Conservation (phyloP, 2,797 vertebrate species). For the Bovichtus variegatus region DNA sequence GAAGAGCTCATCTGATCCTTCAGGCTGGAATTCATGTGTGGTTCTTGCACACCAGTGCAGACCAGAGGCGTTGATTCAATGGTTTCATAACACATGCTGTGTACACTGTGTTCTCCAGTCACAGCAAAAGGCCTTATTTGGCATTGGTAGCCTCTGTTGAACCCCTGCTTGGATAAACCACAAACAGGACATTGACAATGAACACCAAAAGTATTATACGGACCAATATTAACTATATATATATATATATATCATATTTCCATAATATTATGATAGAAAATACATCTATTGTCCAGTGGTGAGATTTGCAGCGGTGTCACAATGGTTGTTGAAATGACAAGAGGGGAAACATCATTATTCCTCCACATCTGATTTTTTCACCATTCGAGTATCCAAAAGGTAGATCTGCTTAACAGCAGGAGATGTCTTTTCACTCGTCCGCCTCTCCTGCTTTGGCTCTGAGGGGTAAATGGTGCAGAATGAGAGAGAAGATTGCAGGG, state of each 20-base stretch:
- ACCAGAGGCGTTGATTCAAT: conserved; percentile 60
- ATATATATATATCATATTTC: conserved; percentile 56
- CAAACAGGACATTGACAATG: conserved; percentile 55
- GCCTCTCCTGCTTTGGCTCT: conserved; percentile 62
- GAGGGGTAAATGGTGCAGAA: conserved; percentile 67
- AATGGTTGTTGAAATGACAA: conserved; percentile 62
- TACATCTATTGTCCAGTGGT: conserved; percentile 61
- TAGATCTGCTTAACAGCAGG: conserved; percentile 74
- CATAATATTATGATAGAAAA: conserved; percentile 72
- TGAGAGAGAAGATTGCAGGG: conserved; percentile 59
- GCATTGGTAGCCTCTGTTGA: conserved; percentile 41
- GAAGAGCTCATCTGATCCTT: conserved; percentile 62
- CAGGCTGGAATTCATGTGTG: conserved; percentile 50
- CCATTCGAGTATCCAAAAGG: conserved; percentile 61
- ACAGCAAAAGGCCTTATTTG: conserved; percentile 57
- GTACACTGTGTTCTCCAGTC: conserved; percentile 44
- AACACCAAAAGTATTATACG: conserved; percentile 31
- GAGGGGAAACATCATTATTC: conserved; percentile 68
- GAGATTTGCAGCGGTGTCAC: conserved; percentile 52
- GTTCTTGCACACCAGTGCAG: conserved; percentile 50
- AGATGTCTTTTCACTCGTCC: conserved; percentile 61
- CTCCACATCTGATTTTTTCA: conserved; percentile 60
- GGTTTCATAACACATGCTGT: conserved; percentile 61
- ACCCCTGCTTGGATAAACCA: conserved; percentile 54
- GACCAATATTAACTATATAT: conserved; percentile 36